Evolutionary conservation across 2,797 vertebrate species (phyloP), one percentile per base, ranked within the genome.

Genomic region (Meriones psammophilus): DNA sequence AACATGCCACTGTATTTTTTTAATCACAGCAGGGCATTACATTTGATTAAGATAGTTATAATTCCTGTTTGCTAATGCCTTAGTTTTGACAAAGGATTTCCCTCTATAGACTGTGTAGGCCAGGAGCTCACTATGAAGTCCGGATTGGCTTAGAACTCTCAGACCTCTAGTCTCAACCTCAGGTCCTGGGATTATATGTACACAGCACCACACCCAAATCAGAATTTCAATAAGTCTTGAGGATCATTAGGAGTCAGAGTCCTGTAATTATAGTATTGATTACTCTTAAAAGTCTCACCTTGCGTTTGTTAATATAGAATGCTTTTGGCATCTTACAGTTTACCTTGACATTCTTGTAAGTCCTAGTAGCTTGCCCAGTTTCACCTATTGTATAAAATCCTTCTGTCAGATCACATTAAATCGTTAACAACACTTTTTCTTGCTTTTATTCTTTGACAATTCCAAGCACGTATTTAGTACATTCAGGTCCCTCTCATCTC

Each of bases 161-260:
- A 77, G 8, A 33, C 87, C 18, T 76, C 20, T 73, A 33, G 1
- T 39, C 56, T 89, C 73, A 64, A 62, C 28, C 39, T 77, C 20
- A 77, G 56, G 71, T 60, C 18, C 26, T 76, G 26, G 56, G 71
- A 74, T 76, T 60, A 88, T 14, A 74, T 5, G 6, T 46, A 30
- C 0, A 46, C 56, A 88, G 30, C 36, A 14, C 26, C 86, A 46
- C 39, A 76, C 39, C 10, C 39, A 88, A 74, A 60, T 91, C 33
- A 50, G 8, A 79, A 91, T 87, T 54, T 97, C 84, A 96, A 24
- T 85, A 78, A 89, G 30, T 74, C 22, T 85, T 71, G 64, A 71
- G 10, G 36, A n/a, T 91, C 56, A 91, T 88, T 64, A 80, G 78
- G 15, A 66, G 15, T 15, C 28, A 81, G 68, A 74, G 71, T 66